These are phyloP conservation scores for Zalophus californianus DNA, from an alignment of 2,797 vertebrate species.

Conservation along the genomic window DNA sequence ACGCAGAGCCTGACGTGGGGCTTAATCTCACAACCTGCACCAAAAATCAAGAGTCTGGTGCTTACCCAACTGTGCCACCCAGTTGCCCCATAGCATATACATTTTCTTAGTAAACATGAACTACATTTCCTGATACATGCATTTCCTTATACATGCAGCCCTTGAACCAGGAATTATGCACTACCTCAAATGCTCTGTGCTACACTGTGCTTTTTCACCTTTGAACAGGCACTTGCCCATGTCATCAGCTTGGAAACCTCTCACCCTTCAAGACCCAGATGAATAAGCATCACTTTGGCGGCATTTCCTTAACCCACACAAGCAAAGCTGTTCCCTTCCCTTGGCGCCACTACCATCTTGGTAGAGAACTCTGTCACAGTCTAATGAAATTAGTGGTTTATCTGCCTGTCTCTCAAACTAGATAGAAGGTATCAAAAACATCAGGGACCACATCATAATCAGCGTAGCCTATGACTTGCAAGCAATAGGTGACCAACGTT, in stretches of 20 bases:
- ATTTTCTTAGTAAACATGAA: background rate
- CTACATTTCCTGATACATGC: background rate
- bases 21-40: background rate
- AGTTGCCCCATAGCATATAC: background rate
- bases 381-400: background rate
- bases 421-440: background rate
- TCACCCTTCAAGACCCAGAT: background rate
- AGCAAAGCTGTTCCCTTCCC: background rate
- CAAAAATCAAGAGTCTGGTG: background rate
- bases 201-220: background rate
- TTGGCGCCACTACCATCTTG: background rate
- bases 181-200: background rate
- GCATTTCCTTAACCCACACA: background rate
- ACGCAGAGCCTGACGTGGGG: background rate
- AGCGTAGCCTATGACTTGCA: fast-evolving
- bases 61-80: background rate
- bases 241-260: background rate
- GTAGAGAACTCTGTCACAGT: background rate
- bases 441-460: background rate
- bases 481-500: background rate
- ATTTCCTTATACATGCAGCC: background rate
- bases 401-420: background rate
- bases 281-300: background rate
- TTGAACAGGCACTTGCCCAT: background rate
- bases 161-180: background rate